Evolutionary conservation across 2,113 vertebrate species (phyloP).

Genomic region (Sciurus niger): DNA sequence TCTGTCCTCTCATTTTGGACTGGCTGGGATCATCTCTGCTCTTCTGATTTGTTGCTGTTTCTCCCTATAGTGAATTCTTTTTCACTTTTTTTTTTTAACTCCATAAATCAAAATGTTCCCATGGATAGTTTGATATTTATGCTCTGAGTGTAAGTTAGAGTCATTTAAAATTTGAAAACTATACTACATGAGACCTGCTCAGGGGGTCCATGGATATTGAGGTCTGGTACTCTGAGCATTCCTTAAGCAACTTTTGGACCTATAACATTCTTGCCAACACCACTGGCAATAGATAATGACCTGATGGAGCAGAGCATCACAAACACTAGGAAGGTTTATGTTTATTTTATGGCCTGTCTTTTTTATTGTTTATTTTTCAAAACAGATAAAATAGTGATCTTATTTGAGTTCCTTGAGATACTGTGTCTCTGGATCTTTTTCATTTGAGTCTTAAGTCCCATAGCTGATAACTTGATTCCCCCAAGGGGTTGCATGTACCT

Average conservation of each 20-base stretch:
- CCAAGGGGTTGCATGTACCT: neutral
- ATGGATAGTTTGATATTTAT: slow-evolving; percentile 37
- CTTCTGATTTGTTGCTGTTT: slow-evolving; percentile 76
- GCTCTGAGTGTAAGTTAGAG: slow-evolving; percentile 53
- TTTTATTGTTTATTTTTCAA: slow-evolving; percentile 44
- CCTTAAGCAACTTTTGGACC: neutral
- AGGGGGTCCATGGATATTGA: neutral
- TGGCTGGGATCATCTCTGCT: slow-evolving; percentile 72
- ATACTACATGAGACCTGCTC: neutral
- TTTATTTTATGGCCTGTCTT: neutral
- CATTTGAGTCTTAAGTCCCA: neutral
- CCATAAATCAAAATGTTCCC: slow-evolving; percentile 65
- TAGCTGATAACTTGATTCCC: neutral
- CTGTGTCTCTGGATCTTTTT: neutral
- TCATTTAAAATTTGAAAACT: slow-evolving; percentile 28
- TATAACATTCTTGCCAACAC: neutral
- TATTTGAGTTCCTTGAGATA: neutral
- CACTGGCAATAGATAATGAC: neutral
- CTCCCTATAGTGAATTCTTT: slow-evolving; percentile 42
- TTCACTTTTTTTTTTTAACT: slow-evolving; percentile 58
- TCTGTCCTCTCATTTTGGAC: slow-evolving; percentile 78
- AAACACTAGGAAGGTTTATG: neutral
- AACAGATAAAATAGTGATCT: neutral
- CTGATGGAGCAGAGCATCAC: neutral
- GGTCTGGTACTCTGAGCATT: neutral